Conservation (phyloP, 1,140 invertebrate genomes). For the Mactra quadrangularis region DNA sequence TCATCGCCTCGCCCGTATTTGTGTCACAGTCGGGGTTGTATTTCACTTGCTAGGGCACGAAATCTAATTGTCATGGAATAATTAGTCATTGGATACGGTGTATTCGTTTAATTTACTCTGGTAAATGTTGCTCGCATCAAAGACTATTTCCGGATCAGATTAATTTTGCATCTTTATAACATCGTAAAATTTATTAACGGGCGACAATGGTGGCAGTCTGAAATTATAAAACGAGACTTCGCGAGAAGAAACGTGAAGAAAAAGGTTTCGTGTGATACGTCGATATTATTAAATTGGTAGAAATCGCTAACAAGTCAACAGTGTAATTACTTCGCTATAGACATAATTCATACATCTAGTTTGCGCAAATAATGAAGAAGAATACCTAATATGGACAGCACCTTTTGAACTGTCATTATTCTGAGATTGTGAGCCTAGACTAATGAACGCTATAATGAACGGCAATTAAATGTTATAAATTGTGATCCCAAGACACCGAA, state of each 20-base stretch:
- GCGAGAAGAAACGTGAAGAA: not conserved
- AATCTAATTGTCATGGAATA: slow-evolving; percentile 42
- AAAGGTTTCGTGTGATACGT: slow-evolving; percentile 25
- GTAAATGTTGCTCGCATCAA: slow-evolving; percentile 44
- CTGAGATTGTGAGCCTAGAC: slow-evolving; percentile 6
- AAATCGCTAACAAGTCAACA: slow-evolving; percentile 27
- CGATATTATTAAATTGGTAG: slow-evolving; percentile 40
- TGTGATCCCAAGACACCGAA: slow-evolving; percentile 1
- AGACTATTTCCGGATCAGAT: slow-evolving; percentile 19
- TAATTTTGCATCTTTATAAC: slow-evolving; percentile 38
- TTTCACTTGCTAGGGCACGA: slow-evolving; percentile 41
- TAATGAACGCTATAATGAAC: slow-evolving; percentile 25
- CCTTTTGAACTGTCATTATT: slow-evolving; percentile 28
- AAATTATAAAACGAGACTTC: not conserved
- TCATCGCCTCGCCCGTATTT: slow-evolving; percentile 47
- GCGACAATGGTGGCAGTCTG: slow-evolving; percentile 15
- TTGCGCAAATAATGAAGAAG: slow-evolving; percentile 29
- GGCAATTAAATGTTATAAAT: slow-evolving; percentile 36
- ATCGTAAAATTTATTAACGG: slow-evolving; percentile 37
- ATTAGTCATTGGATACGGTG: slow-evolving; percentile 43
- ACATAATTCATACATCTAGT: not conserved
- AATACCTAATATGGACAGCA: slow-evolving; percentile 7
- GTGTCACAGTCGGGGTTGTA: slow-evolving; percentile 30
- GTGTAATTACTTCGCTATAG: slow-evolving; percentile 22
- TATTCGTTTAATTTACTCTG: slow-evolving; percentile 38